Base-by-base conservation (phyloP, 2,113 vertebrate species). In the Ophiodon elongatus region DNA sequence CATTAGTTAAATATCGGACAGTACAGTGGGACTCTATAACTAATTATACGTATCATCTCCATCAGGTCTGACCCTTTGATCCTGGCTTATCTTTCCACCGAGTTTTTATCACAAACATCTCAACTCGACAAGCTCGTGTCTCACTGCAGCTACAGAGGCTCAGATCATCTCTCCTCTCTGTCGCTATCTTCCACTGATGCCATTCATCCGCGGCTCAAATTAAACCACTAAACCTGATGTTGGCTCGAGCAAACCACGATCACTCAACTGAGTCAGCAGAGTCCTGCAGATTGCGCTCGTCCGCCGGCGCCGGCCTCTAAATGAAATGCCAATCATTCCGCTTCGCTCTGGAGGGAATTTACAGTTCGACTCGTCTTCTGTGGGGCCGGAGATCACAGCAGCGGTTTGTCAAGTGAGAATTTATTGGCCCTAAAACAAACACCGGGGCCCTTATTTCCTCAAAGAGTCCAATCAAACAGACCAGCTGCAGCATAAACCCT, bases 291-390 rank as follows among this genome's bases (percentile, higher is more conserved):
- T 83, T 72, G 43, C 66, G 33, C 54, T 76, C 39, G 63, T 37
- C 9, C 2, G 29, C 57, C 52, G 25, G 62, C 29, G 0, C 1
- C 21, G 4, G 27, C 21, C 37, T 79, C 76, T 27, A 84, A 87
- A 89, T 93, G 73, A 90, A 87, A 87, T 4, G 76, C 81, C 88
- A 90, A 77, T 91, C 84, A 82, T 41, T 64, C 41, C 0, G 0
- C 60, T 50, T 35, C 0, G 2, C 56, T 76, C 80, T 0, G 39
- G 39, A 54, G 67, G 57, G 41, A 52, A 78, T 81, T 73, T 64
- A 80, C 71, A 33, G 66, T 56, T 19, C 6, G 0, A 25, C 52
- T 72, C 11, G 3, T 63, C 59, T 88, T 79, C 56, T 29, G 67
- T 0, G 3, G 59, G 76, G 43, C 39, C 56, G 9, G 25, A 59